Percentiles rank a stretch among this genome's conserved stretches.
phyloP scores from a whole-genome alignment of 2,797 vertebrate genomes.

The Sebastes diaconus region DNA sequence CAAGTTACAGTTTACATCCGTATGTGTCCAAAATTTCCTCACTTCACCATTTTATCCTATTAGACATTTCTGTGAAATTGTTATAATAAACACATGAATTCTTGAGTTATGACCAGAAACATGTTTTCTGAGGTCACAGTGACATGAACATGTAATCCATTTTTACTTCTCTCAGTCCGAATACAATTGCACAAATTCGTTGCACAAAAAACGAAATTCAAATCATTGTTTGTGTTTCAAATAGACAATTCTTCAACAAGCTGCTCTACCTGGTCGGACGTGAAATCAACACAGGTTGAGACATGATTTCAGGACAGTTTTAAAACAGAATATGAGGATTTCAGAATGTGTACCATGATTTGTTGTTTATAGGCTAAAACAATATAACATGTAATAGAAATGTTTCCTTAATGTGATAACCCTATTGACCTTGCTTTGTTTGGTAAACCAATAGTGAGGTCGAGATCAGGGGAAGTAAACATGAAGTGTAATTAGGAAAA shows the following conservation, averaged over 20 bases:
- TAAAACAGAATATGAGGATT: neutral
- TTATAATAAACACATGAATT: no score
- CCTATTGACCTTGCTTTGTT: no score
- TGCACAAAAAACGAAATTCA: neutral
- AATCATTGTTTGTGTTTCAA: neutral
- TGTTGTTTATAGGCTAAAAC: conserved; percentile 62
- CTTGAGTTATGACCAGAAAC: no score
- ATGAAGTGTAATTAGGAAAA: no score
- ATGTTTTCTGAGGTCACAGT: no score
- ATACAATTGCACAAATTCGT: neutral
- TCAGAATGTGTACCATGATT: conserved; percentile 50
- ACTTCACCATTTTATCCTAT: no score
- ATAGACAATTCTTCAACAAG: neutral
- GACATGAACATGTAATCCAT: neutral
- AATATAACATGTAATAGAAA: no score
- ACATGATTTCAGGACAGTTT: neutral
- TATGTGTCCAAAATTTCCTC: no score
- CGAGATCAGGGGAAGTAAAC: conserved; percentile 2
- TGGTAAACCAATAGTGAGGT: no score
- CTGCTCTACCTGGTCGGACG: neutral
- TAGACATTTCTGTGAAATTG: no score
- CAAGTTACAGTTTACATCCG: no score
- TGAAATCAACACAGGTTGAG: neutral
- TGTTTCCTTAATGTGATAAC: no score
- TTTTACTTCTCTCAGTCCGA: neutral